Conservation (phyloP, 2,888 invertebrate species). For the Allygus modestus region DNA sequence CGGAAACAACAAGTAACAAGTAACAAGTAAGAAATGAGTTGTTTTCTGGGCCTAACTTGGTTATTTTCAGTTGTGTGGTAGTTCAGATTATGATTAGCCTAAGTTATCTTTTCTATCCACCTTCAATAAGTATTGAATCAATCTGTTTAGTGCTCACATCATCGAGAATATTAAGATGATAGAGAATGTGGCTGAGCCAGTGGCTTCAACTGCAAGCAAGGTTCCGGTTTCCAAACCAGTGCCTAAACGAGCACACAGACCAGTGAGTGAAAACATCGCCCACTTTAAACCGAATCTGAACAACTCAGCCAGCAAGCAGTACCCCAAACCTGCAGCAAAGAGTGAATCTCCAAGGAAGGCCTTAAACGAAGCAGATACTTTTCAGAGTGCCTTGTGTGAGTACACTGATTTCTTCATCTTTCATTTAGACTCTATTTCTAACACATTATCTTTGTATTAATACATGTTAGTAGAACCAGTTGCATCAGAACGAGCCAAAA, state of each 20-base stretch:
- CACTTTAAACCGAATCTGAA: slow-evolving; percentile 67
- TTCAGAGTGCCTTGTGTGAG: slow-evolving; percentile 58
- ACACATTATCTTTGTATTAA: no score
- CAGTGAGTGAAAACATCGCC: slow-evolving; percentile 74
- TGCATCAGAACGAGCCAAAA: no score
- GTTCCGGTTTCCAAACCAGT: slow-evolving; percentile 74
- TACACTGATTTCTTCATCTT: no score
- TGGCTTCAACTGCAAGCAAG: slow-evolving; percentile 75
- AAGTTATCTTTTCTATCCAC: no score
- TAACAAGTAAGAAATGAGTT: no score
- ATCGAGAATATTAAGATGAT: slow-evolving; percentile 88
- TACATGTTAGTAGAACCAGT: no score
- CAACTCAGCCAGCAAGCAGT: slow-evolving; percentile 25
- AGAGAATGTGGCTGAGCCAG: slow-evolving; percentile 77
- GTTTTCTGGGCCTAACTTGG: no score
- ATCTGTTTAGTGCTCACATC: slow-evolving; percentile 80
- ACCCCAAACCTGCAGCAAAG: slow-evolving; percentile 44
- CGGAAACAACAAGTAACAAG: no score
- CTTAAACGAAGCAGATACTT: slow-evolving; percentile 44
- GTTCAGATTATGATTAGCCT: no score
- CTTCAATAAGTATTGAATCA: no score
- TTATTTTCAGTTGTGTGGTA: no score
- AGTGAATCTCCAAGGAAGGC: slow-evolving; percentile 60
- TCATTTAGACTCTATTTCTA: no score
- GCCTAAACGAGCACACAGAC: slow-evolving; percentile 77